These are phyloP conservation scores for Hydropotes inermis DNA, from an alignment of 2,113 vertebrate species.

Conservation along the genomic window DNA sequence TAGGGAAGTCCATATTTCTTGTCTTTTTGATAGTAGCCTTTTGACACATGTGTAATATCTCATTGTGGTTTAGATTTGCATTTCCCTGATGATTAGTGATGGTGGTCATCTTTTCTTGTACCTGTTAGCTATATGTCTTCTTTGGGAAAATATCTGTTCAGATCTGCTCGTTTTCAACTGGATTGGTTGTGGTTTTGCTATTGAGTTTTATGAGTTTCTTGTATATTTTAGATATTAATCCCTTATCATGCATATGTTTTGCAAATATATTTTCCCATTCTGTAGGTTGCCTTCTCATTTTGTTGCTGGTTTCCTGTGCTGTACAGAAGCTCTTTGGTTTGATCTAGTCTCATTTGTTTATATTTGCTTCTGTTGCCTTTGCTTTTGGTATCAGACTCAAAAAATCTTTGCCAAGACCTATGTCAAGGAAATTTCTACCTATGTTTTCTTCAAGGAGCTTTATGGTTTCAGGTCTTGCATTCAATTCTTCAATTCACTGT, in stretches of 20 bases:
- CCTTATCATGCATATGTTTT: not conserved
- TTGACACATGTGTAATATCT: not conserved
- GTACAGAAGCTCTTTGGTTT: not conserved
- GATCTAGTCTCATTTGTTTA: not conserved
- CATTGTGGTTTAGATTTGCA: not conserved
- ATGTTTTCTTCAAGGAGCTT: not conserved
- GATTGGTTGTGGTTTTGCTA: not conserved
- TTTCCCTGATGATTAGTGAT: not conserved
- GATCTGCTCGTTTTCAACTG: not conserved
- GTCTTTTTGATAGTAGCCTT: not conserved
- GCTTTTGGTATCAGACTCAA: not conserved
- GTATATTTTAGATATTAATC: not conserved
- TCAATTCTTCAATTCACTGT: not conserved
- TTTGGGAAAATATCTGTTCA: not conserved
- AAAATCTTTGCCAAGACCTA: not conserved
- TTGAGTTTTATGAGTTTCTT: not conserved
- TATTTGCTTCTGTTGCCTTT: not conserved
- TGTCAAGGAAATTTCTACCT: not conserved
- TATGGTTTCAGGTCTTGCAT: not conserved
- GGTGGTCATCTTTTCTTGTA: not conserved
- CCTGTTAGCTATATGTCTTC: not conserved
- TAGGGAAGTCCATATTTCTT: not conserved
- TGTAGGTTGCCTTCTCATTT: not conserved
- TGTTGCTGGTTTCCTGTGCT: not conserved
- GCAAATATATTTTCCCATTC: not conserved